phyloP scores from a whole-genome alignment of 2,113 vertebrate species.

The Actinemys pallida region DNA sequence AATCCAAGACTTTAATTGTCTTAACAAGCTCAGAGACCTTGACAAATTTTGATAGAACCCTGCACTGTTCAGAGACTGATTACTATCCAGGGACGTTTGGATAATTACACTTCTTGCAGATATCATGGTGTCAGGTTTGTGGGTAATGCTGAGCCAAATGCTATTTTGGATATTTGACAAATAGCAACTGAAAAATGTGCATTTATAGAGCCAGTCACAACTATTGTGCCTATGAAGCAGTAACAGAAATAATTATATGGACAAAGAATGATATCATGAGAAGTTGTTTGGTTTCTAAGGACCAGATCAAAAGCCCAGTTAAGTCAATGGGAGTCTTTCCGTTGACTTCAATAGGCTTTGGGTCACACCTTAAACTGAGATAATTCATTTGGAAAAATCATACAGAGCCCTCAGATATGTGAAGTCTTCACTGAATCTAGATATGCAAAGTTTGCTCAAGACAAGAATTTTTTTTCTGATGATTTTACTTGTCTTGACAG shows the following conservation, averaged over 20 bases:
- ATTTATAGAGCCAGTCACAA: not conserved
- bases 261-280: not conserved
- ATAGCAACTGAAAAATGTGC: not conserved
- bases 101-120: slow-evolving; percentile 45
- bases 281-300: not conserved
- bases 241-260: not conserved
- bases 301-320: not conserved
- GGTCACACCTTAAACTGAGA: not conserved
- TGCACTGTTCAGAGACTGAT: not conserved
- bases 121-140: slow-evolving; percentile 61
- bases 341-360: not conserved
- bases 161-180: slow-evolving; percentile 38
- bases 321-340: too few relatives aligned
- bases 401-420: not conserved
- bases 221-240: not conserved
- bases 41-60: slow-evolving; percentile 15
- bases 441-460: not conserved
- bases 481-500: not conserved
- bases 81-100: slow-evolving; percentile 38
- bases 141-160: slow-evolving; percentile 18
- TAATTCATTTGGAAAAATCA: not conserved
- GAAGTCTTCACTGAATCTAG: not conserved
- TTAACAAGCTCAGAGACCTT: slow-evolving; percentile 38
- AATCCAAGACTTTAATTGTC: not conserved
- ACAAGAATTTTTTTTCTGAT: not conserved